Evolutionary conservation across 2,113 vertebrate genomes (phyloP).

Genomic region (Lanius ludovicianus): DNA sequence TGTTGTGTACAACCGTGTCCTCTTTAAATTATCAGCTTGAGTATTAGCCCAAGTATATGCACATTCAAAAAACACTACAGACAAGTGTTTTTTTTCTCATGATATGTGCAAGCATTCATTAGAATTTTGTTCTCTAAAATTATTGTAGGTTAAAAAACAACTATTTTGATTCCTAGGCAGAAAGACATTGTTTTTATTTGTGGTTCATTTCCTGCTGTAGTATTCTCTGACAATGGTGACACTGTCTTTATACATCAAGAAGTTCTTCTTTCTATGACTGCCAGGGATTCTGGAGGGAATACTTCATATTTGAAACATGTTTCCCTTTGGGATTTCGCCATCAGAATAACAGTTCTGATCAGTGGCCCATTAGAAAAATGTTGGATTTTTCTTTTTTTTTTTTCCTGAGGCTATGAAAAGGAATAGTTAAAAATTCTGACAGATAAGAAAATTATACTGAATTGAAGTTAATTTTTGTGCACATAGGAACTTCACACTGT

Average conservation of each 20-base stretch:
- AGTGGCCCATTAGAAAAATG: slow-evolving; percentile 68
- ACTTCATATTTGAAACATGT: slow-evolving; percentile 73
- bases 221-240: slow-evolving; percentile 80
- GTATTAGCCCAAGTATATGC: neutral
- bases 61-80: neutral
- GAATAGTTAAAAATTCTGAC: slow-evolving; percentile 45
- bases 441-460: slow-evolving; percentile 25
- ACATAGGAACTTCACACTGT: neutral
- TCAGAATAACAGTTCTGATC: slow-evolving; percentile 78
- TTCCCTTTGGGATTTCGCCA: slow-evolving; percentile 78
- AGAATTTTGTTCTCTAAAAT: slow-evolving; percentile 20
- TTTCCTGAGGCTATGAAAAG: slow-evolving; percentile 3
- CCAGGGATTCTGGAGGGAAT: slow-evolving; percentile 78
- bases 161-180: slow-evolving; percentile 59
- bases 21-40: neutral
- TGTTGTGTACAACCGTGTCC: neutral
- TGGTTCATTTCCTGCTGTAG: slow-evolving; percentile 79
- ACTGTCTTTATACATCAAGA: slow-evolving; percentile 81
- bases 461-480: neutral
- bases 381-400: neutral
- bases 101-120: neutral
- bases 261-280: slow-evolving; percentile 71
- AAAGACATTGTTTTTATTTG: slow-evolving; percentile 72
- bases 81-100: neutral
- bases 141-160: slow-evolving; percentile 4